Conservation (phyloP, 2,113 vertebrate species). For the Pterocles orientalis region DNA sequence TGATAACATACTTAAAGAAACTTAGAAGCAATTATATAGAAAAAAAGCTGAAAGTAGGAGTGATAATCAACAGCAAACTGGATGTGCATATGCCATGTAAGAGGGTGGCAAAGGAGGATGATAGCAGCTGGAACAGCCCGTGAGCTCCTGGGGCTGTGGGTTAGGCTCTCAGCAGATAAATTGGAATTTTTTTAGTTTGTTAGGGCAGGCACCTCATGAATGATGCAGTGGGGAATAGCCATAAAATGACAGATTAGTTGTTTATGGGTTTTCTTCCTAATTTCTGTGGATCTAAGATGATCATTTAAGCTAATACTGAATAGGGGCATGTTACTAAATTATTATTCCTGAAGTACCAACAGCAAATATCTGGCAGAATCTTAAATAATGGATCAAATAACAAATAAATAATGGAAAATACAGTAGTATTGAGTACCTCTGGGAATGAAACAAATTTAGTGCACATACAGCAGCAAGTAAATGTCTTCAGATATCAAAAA, state of each 20-base stretch:
- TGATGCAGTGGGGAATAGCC: background rate
- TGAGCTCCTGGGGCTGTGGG: background rate
- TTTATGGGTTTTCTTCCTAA: background rate
- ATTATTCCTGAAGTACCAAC: background rate
- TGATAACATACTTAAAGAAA: background rate
- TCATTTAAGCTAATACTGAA: background rate
- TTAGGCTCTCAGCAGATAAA: background rate
- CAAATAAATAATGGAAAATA: background rate
- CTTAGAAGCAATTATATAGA: background rate
- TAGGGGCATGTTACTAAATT: background rate
- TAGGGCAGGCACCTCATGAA: background rate
- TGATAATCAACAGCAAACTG: background rate
- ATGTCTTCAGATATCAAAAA: background rate
- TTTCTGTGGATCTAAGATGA: background rate
- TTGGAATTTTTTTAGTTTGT: background rate
- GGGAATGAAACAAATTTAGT: background rate
- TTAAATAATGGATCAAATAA: background rate
- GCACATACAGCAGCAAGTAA: background rate
- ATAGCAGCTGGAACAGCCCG: background rate
- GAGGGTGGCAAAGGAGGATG: background rate
- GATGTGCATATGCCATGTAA: background rate
- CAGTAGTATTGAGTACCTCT: background rate
- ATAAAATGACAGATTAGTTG: background rate
- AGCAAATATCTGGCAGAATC: background rate
- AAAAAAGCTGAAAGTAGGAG: background rate